Conservation (phyloP, 23 tunicate species). For the Trididemnum nubilum region DNA sequence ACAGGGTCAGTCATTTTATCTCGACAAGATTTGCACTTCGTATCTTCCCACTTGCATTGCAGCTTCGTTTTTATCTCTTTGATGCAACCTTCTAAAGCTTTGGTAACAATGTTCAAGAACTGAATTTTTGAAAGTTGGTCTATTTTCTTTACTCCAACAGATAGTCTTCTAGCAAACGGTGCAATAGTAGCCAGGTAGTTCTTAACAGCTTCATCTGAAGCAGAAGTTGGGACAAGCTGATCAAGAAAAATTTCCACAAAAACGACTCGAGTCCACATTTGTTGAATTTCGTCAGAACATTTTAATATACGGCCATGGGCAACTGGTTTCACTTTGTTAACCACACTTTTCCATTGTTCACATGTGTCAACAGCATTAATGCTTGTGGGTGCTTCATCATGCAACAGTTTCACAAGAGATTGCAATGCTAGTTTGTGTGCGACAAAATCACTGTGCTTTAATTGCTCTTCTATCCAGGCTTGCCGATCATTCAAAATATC, state of each 20-base stretch:
- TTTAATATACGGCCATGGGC: conserved; percentile 7
- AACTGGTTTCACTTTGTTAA: conserved; percentile 35
- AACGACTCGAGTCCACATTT: conserved; percentile 47
- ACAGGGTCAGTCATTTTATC: conserved; percentile 33
- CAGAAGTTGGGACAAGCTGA: conserved; percentile 55
- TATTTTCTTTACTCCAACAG: conserved; percentile 11
- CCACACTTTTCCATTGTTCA: conserved; percentile 44
- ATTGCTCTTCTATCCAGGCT: conserved; percentile 39
- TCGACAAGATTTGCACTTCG: conserved; percentile 51
- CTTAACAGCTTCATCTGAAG: not conserved
- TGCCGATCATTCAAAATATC: conserved; percentile 14
- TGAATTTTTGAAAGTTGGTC: conserved; percentile 7
- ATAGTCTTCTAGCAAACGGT: conserved; percentile 39
- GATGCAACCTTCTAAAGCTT: conserved; percentile 32
- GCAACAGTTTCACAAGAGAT: not conserved
- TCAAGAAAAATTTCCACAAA: conserved; percentile 62
- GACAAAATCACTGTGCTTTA: not conserved
- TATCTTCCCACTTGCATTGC: conserved; percentile 48
- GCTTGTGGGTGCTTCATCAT: conserved; percentile 26
- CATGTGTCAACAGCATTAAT: conserved; percentile 41
- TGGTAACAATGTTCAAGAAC: conserved; percentile 45
- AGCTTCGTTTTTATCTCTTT: conserved; percentile 36
- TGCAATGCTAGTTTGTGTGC: conserved; percentile 1
- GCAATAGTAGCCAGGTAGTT: conserved; percentile 42
- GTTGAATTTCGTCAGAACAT: conserved; percentile 5